Percentiles rank a stretch among this genome's conserved stretches.
Conservation (phyloP, 2,113 vertebrate species). For the Nicator chloris region DNA sequence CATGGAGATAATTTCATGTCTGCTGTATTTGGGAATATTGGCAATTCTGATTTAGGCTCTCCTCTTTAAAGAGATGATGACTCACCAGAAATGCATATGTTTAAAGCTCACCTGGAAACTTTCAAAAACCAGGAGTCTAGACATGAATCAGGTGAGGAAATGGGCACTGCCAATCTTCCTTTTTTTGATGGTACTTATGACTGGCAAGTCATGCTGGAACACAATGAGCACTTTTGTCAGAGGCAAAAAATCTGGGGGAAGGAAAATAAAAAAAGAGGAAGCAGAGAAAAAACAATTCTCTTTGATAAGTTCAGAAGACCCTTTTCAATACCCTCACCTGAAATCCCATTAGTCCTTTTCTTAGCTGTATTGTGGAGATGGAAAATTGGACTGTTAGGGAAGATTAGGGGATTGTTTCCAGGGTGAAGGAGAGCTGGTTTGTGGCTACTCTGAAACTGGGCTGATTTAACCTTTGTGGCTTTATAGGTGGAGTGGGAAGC, state of each 20-base stretch:
- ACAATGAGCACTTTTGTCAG: background rate
- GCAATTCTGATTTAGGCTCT: background rate
- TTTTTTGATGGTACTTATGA: background rate
- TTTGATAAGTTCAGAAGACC: background rate
- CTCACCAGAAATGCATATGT: background rate
- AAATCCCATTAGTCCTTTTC: background rate
- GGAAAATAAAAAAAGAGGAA: background rate
- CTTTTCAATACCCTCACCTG: background rate
- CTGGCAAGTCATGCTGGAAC: background rate
- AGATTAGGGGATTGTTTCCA: background rate
- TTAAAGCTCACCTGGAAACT: background rate
- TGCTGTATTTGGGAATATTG: background rate
- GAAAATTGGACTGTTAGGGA: background rate
- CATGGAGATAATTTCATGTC: background rate
- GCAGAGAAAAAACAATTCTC: background rate
- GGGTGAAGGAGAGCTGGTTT: background rate
- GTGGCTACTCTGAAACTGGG: background rate
- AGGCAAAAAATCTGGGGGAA: background rate
- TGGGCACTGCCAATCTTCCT: background rate
- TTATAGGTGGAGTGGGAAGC: background rate
- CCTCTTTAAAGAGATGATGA: background rate
- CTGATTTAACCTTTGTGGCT: background rate
- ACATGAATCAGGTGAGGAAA: background rate
- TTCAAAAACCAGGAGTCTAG: background rate
- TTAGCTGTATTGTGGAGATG: background rate